These are phyloP conservation scores for Zelostemma sp. DNA, from an alignment of 1,140 invertebrate species.

Conservation along the genomic window DNA sequence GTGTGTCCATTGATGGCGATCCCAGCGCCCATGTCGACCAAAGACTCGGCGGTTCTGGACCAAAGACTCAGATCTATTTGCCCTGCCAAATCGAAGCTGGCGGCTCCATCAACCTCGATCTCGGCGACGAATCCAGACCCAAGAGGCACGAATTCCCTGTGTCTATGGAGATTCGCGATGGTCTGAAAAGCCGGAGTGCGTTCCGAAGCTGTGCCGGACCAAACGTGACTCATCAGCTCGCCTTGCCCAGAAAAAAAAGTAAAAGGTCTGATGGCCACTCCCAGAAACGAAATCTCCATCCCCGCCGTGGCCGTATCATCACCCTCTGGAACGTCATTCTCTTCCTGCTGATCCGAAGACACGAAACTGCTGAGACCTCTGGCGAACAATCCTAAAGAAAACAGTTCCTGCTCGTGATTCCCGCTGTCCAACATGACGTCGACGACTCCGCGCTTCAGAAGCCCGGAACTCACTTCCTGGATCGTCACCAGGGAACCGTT, in stretches of 20 bases:
- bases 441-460: constrained; percentile 82
- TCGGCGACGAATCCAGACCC: constrained; percentile 82
- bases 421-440: constrained; percentile 77
- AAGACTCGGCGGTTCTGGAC: constrained; percentile 87
- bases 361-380: constrained; percentile 80
- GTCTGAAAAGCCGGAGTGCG: constrained; percentile 86
- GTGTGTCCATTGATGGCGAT: constrained; percentile 77
- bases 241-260: constrained; percentile 87
- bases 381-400: constrained; percentile 83
- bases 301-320: constrained; percentile 82
- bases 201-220: constrained; percentile 86
- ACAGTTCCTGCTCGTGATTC: constrained; percentile 68
- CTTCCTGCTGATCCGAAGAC: constrained; percentile 70
- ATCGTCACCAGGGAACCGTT: constrained; percentile 81
- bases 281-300: constrained; percentile 85
- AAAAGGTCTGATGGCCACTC: constrained; percentile 84
- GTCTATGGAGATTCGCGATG: constrained; percentile 81
- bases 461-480: constrained; percentile 81
- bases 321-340: constrained; percentile 61
- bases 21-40: constrained; percentile 83
- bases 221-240: constrained; percentile 91
- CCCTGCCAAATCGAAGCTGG: constrained; percentile 87
- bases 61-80: constrained; percentile 88
- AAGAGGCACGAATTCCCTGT: constrained; percentile 78
- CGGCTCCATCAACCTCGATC: constrained; percentile 77